Evolutionary conservation across 2,888 invertebrate species (phyloP), one percentile per base, ranked within the genome.

Genomic region (Pristionchus mayeri): DNA sequence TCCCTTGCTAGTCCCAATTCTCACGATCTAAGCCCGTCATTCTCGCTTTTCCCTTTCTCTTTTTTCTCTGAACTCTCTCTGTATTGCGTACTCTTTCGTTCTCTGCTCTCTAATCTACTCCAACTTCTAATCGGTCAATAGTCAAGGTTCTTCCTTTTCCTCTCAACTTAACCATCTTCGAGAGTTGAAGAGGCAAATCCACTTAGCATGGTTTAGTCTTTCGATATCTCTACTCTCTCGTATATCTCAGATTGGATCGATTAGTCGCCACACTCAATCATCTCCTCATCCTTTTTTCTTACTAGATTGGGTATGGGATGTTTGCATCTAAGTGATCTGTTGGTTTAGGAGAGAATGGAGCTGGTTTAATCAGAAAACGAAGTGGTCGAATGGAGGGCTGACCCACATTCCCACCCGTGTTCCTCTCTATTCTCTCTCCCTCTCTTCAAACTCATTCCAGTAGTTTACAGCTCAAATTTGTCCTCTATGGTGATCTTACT

Each of bases 321-420:
- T 67, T 67, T 67, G 67, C 40, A 67, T 67, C 67, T 37, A 67
- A 67, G 16, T 63, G 67, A 67, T 67, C 67, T 67, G 67, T 67
- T 67, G n/a, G 67, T 67, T 67, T 67, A 67, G 37, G 67, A 40
- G 67, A 37, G 67, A 67, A 67, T 67, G 67, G 67, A 67, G 67
- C 67, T 67, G 67, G 67, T 67, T 67, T 67, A 67, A 67, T 67
- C 67, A 67, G 67, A 67, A 67, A 67, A 67, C 67, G 67, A n/a
- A 21, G 67, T 37, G 30, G 37, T 37, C 4, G 67, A 40, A 37
- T 67, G 67, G 67, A 67, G 16, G 63, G 34, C 63, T 67, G 67
- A 67, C 67, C 67, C 67, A 67, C 21, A 37, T 67, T 67, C 27
- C 67, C 30, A 16, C 67, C 16, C 67, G 37, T 37, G 67, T 67